Conservation (phyloP, 2,888 invertebrate genomes). For the Adelognathus sp. region DNA sequence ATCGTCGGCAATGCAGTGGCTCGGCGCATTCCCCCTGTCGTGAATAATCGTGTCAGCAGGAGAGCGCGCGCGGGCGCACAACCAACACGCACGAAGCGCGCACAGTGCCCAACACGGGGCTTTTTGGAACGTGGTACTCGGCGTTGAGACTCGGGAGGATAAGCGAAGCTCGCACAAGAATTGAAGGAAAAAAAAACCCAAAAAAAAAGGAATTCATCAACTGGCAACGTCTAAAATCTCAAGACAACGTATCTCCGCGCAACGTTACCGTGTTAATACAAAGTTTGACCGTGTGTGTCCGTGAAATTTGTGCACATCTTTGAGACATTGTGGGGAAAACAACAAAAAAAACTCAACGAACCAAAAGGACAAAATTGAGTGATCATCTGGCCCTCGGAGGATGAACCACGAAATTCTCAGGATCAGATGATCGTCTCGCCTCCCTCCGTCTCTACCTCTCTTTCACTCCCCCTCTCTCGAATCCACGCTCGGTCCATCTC, state of each 20-base stretch:
- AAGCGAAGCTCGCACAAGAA: not conserved
- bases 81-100: conserved; percentile 22
- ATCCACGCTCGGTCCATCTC: not conserved
- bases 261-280: too few relatives aligned
- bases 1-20: conserved; percentile 65
- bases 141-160: conserved; percentile 6
- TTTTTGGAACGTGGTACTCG: conserved; percentile 39
- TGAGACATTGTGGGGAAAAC: too few relatives aligned
- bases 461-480: conserved; percentile 1
- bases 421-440: not conserved
- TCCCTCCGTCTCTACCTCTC: conserved; percentile 2
- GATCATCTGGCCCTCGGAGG: conserved; percentile 40
- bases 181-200: not conserved
- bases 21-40: conserved; percentile 41
- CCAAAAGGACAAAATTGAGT: too few relatives aligned
- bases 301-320: too few relatives aligned
- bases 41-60: conserved; percentile 52
- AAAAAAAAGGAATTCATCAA: not conserved
- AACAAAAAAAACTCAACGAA: too few relatives aligned
- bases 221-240: not conserved
- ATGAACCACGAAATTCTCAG: conserved; percentile 13
- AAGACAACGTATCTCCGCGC: too few relatives aligned
- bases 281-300: not conserved
- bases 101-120: conserved; percentile 43
- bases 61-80: conserved; percentile 13